A percentile compares a stretch with the other conserved stretches of the same genome.
phyloP scores from a whole-genome alignment of 1,140 invertebrate genomes.

The Pinna nobilis region DNA sequence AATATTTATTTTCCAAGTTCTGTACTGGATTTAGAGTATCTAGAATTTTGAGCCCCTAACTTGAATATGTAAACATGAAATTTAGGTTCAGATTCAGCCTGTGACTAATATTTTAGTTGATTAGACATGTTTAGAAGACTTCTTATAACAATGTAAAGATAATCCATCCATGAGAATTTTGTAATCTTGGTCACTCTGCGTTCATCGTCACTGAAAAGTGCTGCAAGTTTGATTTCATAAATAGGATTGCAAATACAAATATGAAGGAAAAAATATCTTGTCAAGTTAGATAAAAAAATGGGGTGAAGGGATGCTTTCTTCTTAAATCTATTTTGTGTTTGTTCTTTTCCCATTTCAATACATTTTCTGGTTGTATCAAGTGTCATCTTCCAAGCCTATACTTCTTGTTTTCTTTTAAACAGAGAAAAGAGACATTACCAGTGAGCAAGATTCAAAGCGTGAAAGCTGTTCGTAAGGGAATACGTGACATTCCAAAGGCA shows the following conservation, averaged over 20 bases:
- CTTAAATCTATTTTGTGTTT: background rate
- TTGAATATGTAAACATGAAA: no score
- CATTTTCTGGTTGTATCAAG: background rate
- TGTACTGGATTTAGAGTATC: no score
- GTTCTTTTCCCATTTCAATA: background rate
- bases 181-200: no score
- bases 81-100: no score
- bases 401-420: slow-evolving; percentile 18
- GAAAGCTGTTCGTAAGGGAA: slow-evolving; percentile 86
- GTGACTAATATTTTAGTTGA: no score
- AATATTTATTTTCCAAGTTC: no score
- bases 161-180: no score
- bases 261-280: background rate
- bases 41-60: no score
- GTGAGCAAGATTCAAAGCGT: slow-evolving; percentile 94
- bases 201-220: no score
- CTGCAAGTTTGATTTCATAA: background rate
- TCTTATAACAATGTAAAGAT: no score
- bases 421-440: slow-evolving; percentile 70
- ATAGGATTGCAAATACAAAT: background rate
- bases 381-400: background rate
- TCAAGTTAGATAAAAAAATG: no score
- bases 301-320: background rate
- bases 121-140: no score
- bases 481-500: slow-evolving; percentile 87